Conservation (phyloP, 2,797 vertebrate species). For the Helostoma temminkii region DNA sequence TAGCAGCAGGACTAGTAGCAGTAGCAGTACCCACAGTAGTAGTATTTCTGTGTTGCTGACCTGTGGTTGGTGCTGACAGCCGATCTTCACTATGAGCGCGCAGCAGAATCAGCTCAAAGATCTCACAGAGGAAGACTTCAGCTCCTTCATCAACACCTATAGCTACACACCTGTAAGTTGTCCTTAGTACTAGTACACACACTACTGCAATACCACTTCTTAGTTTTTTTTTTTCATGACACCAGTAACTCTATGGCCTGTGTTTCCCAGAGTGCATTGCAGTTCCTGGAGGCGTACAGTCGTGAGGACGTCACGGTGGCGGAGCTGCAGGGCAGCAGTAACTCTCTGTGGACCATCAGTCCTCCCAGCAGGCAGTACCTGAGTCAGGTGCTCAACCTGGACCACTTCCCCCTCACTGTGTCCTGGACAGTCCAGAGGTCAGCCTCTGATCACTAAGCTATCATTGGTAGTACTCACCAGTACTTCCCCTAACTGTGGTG, state of each 20-base stretch:
- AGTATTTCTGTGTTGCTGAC: background rate
- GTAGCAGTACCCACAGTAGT: background rate
- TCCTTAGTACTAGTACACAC: background rate
- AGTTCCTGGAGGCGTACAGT: constrained; percentile 93
- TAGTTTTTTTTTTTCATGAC: background rate
- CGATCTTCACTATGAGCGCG: constrained; percentile 97
- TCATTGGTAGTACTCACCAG: background rate
- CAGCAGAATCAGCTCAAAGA: constrained; percentile 93
- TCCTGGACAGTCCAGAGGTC: constrained; percentile 94
- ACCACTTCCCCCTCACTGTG: constrained; percentile 91
- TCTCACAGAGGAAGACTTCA: constrained; percentile 78
- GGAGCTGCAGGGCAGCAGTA: constrained; percentile 94
- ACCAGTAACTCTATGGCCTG: background rate
- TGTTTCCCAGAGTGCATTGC: constrained; percentile 88
- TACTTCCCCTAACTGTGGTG: background rate
- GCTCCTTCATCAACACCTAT: constrained; percentile 76
- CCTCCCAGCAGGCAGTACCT: constrained; percentile 93
- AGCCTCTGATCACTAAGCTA: background rate
- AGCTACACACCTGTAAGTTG: constrained; percentile 72
- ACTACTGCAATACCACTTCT: background rate
- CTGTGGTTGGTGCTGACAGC: constrained; percentile 74
- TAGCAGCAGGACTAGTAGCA: background rate
- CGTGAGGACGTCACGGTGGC: constrained; percentile 92
- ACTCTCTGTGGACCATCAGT: constrained; percentile 97
- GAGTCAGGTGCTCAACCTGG: constrained; percentile 87